Percentiles rank a stretch among this genome's conserved stretches.
Evolutionary conservation across 2,888 invertebrate species (phyloP).

Genomic region (Hyles lineata): DNA sequence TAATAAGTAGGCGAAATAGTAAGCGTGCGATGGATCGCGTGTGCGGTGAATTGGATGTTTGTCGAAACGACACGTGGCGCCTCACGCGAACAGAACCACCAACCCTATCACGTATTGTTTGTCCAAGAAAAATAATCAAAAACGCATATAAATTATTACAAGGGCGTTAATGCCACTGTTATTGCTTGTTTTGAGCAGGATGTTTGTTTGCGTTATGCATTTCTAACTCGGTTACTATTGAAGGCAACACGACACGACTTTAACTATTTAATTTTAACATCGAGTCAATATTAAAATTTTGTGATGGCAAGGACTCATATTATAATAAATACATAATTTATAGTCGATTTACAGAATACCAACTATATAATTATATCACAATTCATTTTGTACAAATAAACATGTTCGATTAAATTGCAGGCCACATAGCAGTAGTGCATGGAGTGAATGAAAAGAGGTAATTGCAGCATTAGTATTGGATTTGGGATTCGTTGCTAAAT

Average conservation of each 20-base stretch:
- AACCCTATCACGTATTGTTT: slow-evolving; percentile 1
- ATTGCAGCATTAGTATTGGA: too few species aligned
- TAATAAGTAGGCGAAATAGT: slow-evolving; percentile 42
- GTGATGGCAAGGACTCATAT: too few species aligned
- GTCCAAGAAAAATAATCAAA: slow-evolving; percentile 20
- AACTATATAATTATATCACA: too few species aligned
- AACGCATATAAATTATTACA: slow-evolving; percentile 10
- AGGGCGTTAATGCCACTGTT: background rate
- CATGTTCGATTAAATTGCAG: too few species aligned
- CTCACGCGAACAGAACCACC: slow-evolving; percentile 37
- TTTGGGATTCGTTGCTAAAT: background rate
- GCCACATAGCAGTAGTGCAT: too few species aligned
- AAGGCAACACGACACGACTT: too few species aligned
- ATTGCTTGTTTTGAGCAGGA: slow-evolving; percentile 1
- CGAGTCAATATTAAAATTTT: too few species aligned
- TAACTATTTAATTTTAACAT: too few species aligned
- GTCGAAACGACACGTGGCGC: slow-evolving; percentile 50
- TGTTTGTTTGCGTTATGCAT: background rate
- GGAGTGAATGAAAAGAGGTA: too few species aligned
- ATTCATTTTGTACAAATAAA: too few species aligned
- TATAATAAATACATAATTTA: too few species aligned
- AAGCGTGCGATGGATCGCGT: slow-evolving; percentile 39
- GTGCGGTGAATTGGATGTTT: slow-evolving; percentile 43
- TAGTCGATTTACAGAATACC: too few species aligned
- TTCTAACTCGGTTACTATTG: background rate